A percentile compares a stretch with the other conserved stretches of the same genome.
Conservation (phyloP, 2,888 invertebrate species). For the Panzeria rudis region DNA sequence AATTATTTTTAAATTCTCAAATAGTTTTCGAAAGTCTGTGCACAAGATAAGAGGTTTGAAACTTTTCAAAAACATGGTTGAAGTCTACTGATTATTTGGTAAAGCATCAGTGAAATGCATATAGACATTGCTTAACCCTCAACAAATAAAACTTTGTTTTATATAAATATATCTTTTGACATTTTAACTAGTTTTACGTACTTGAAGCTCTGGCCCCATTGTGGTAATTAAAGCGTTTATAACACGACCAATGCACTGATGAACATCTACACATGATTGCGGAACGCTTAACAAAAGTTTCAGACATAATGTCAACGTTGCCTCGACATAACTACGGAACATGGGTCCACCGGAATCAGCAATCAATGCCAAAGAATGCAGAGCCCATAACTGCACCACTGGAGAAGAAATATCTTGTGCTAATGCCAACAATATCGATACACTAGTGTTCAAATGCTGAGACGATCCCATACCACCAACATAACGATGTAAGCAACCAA, state of each 20-base stretch:
- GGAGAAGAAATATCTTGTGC: constrained; percentile 97
- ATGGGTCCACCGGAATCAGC: constrained; percentile 99
- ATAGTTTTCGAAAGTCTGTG: no score
- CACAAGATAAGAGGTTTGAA: no score
- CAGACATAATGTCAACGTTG: constrained; percentile 94
- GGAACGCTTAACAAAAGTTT: constrained; percentile 95
- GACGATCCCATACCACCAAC: constrained; percentile 98
- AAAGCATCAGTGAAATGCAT: no score
- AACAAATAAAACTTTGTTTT: no score
- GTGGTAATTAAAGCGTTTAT: constrained; percentile 98
- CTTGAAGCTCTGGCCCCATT: constrained; percentile 97
- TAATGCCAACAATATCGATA: constrained; percentile 96
- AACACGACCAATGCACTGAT: constrained; percentile 96
- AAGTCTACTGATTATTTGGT: no score
- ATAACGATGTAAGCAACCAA: constrained; percentile 98
- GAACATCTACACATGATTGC: constrained; percentile 94
- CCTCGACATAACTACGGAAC: constrained; percentile 98
- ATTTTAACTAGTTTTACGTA: constrained; percentile 29
- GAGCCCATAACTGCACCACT: constrained; percentile 98
- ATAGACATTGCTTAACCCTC: no score
- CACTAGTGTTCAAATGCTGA: constrained; percentile 96
- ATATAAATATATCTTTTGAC: neutral
- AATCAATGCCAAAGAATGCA: constrained; percentile 97
- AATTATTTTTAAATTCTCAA: no score
- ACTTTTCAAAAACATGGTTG: no score